Evolutionary conservation across 2,797 vertebrate genomes (phyloP).

Genomic region (Rhincodon typus): DNA sequence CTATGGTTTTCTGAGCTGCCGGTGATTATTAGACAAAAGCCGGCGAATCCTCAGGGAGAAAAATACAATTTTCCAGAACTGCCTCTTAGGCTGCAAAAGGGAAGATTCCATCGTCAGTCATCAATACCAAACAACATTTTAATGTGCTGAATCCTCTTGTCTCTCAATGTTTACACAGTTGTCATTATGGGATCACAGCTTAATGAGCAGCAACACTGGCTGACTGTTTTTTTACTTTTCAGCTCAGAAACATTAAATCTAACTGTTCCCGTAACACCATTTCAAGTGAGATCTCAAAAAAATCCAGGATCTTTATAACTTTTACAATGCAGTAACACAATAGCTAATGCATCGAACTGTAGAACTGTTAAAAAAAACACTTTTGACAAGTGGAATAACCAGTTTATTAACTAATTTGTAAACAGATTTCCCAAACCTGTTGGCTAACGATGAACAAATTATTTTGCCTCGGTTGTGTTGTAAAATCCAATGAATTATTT

Average conservation of each 20-base stretch:
- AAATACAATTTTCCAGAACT: too few species aligned
- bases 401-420: constrained; percentile 8
- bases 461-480: neutral
- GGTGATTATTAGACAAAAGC: too few species aligned
- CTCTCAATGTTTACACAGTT: neutral
- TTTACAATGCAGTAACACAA: neutral
- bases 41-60: too few species aligned
- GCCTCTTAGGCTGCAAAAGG: too few species aligned
- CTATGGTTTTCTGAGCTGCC: neutral
- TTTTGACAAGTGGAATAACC: neutral
- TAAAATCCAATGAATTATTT: neutral
- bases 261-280: neutral
- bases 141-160: neutral
- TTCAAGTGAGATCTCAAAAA: neutral
- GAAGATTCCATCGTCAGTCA: neutral
- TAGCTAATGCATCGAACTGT: neutral
- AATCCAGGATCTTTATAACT: neutral
- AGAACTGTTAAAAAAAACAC: neutral
- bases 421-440: neutral
- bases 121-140: neutral
- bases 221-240: neutral
- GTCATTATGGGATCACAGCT: neutral
- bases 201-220: neutral
- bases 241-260: neutral
- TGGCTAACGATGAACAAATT: neutral